phyloP scores from a whole-genome alignment of 2,797 vertebrate genomes.

The Geotrypetes seraphini region DNA sequence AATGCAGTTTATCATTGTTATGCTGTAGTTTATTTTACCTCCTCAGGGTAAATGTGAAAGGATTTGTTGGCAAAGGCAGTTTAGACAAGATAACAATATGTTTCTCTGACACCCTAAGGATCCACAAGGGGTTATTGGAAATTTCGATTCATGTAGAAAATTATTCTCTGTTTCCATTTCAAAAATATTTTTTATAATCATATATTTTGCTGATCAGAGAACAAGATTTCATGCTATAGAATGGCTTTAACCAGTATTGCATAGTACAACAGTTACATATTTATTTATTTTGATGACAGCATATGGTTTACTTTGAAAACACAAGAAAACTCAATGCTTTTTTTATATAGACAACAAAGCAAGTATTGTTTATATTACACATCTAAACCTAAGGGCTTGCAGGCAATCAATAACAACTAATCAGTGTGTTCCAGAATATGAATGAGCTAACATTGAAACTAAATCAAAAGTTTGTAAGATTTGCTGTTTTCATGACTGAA shows the following conservation, averaged over 20 bases:
- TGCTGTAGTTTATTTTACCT: background rate
- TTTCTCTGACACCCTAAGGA: background rate
- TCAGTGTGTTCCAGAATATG: too few species aligned
- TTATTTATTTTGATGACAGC: too few species aligned
- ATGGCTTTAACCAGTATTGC: background rate
- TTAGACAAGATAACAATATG: background rate
- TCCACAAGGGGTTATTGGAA: background rate
- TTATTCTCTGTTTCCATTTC: too few species aligned
- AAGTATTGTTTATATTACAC: background rate
- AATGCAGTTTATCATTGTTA: background rate
- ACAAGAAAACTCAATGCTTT: too few species aligned
- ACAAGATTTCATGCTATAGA: too few species aligned
- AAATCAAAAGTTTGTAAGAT: too few species aligned
- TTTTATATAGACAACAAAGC: constrained; percentile 8
- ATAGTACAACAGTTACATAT: background rate
- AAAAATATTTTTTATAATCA: too few species aligned
- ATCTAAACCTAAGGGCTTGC: constrained; percentile 13
- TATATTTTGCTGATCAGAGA: background rate
- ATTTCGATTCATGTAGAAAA: too few species aligned
- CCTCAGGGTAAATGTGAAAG: background rate
- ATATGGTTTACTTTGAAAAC: too few species aligned
- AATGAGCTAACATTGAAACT: too few species aligned
- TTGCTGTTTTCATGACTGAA: too few species aligned
- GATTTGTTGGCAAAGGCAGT: background rate
- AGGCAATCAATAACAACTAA: constrained; percentile 14